A percentile compares a stretch with the other conserved stretches of the same genome.
Evolutionary conservation across 1,140 invertebrate species (phyloP).

Genomic region (Drosophila melanica): DNA sequence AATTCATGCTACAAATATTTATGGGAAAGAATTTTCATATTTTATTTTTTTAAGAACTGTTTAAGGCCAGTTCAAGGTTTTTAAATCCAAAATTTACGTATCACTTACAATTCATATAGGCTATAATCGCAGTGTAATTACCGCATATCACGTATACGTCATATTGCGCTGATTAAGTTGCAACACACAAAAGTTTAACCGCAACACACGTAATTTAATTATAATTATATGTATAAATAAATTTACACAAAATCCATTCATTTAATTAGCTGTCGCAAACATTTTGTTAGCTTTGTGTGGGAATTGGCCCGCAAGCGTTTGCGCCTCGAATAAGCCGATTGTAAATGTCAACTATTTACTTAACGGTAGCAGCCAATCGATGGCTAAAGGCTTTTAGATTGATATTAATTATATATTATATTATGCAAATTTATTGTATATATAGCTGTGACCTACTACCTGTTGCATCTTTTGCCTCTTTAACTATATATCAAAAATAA

Average conservation of each 20-base stretch:
- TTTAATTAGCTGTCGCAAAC: constrained; percentile 24
- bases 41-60: no score
- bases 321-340: constrained; percentile 7
- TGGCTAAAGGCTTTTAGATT: constrained; percentile 11
- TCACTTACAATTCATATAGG: no score
- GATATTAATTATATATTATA: constrained; percentile 44
- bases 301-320: background rate
- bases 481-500: constrained; percentile 1
- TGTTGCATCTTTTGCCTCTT: constrained; percentile 2
- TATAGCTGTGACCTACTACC: constrained; percentile 52
- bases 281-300: constrained; percentile 3
- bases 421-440: constrained; percentile 59
- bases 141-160: constrained; percentile 45
- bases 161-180: constrained; percentile 4
- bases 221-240: constrained; percentile 11
- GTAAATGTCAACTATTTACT: constrained; percentile 4
- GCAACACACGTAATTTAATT: constrained; percentile 40
- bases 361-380: background rate
- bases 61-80: no score
- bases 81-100: no score
- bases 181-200: constrained; percentile 12
- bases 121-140: background rate
- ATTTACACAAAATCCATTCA: constrained; percentile 11
- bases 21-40: no score
- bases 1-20: background rate